Percentiles rank a stretch among this genome's conserved stretches.
These are phyloP conservation scores for Danio kyathit DNA, from an alignment of 2,797 vertebrate species.

Conservation along the genomic window DNA sequence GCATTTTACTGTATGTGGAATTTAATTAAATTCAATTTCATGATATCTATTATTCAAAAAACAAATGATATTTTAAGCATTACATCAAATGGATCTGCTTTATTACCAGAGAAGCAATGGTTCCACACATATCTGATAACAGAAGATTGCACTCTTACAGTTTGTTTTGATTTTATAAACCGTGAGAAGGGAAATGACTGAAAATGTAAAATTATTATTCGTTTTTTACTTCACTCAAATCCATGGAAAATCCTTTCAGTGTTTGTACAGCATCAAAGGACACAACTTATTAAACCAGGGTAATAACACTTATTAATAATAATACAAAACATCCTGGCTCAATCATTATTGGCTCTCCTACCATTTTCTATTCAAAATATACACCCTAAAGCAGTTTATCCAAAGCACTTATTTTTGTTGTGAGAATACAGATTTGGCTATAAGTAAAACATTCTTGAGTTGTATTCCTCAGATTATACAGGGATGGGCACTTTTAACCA, in stretches of 20 bases:
- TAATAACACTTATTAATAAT: background rate
- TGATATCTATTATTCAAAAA: background rate
- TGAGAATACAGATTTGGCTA: background rate
- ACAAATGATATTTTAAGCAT: background rate
- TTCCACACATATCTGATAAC: background rate
- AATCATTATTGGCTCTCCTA: background rate
- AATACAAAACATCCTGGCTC: too few species aligned
- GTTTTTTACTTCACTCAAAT: background rate
- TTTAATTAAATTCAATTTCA: background rate
- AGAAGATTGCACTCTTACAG: background rate
- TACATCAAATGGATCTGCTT: background rate
- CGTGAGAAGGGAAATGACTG: too few species aligned
- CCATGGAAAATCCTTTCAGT: background rate
- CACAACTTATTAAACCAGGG: background rate
- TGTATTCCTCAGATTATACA: background rate
- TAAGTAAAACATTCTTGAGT: slow-evolving; percentile 9
- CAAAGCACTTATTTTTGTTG: background rate
- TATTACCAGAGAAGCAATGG: background rate
- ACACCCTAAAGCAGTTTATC: background rate
- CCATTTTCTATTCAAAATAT: background rate
- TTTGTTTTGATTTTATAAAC: background rate
- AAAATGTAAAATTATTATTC: background rate
- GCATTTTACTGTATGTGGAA: background rate
- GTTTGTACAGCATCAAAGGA: background rate
- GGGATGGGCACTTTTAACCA: background rate